A percentile compares a stretch with the other conserved stretches of the same genome.
These are phyloP conservation scores for Chalcis sispes DNA, from an alignment of 2,888 invertebrate species.

Conservation along the genomic window DNA sequence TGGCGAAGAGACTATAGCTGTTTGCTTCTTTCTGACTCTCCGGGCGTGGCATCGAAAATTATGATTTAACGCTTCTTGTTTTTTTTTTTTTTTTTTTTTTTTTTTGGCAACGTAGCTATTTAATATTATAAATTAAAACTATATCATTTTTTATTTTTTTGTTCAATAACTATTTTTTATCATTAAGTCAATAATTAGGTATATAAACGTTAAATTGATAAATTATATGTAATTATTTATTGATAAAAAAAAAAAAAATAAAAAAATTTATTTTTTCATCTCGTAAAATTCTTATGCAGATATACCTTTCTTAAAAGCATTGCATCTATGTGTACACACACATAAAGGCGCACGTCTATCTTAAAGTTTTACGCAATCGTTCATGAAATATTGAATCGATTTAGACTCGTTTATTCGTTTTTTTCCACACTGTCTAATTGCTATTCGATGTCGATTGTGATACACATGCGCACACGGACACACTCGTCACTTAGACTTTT, in stretches of 20 bases:
- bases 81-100: not conserved
- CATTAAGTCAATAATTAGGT: not conserved
- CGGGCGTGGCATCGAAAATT: constrained; percentile 39
- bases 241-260: not conserved
- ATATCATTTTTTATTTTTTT: no score
- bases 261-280: not conserved
- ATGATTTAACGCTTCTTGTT: constrained; percentile 12
- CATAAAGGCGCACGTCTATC: no score
- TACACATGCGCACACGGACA: not conserved
- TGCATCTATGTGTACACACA: not conserved
- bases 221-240: not conserved
- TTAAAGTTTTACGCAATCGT: constrained; percentile 18
- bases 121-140: not conserved
- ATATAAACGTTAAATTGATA: not conserved
- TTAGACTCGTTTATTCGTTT: constrained; percentile 14
- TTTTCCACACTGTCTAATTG: constrained; percentile 38
- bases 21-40: not conserved
- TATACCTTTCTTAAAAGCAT: not conserved
- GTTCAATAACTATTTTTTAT: no score
- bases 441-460: constrained; percentile 44
- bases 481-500: constrained; percentile 36
- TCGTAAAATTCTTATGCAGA: not conserved
- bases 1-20: no score
- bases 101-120: not conserved
- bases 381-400: constrained; percentile 40